Evolutionary conservation across 2,797 vertebrate genomes (phyloP).

Genomic region (Acridotheres tristis): DNA sequence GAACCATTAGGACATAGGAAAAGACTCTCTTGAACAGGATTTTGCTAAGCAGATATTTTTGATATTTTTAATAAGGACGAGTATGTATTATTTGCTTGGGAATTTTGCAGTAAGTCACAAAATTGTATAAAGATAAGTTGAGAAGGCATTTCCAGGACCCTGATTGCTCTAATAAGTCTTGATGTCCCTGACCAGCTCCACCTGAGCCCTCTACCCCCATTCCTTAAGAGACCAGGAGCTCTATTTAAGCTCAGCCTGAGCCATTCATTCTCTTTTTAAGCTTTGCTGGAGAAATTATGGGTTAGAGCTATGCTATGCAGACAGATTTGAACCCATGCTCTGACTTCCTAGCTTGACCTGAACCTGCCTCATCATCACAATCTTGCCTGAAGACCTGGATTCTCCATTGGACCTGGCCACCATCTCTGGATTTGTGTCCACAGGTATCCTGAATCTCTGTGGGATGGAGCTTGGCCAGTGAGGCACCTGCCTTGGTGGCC

Average conservation of each 20-base stretch:
- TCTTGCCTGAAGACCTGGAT: not conserved
- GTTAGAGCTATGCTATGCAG: accelerated
- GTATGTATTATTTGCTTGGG: not conserved
- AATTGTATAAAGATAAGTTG: not conserved
- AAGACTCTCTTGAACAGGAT: not conserved
- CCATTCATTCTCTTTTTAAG: accelerated
- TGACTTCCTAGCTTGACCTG: not conserved
- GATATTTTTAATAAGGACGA: not conserved
- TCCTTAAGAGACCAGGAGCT: not conserved
- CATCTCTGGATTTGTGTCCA: not conserved
- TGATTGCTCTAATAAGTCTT: not conserved
- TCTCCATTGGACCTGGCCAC: not conserved
- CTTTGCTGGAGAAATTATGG: not conserved
- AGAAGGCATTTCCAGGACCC: not conserved
- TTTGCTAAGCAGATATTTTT: not conserved
- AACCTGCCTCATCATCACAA: not conserved
- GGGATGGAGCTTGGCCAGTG: not conserved
- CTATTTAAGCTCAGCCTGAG: not conserved
- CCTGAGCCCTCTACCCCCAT: not conserved
- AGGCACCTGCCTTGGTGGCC: not conserved
- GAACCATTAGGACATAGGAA: not conserved
- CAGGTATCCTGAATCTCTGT: not conserved
- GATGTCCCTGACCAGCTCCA: not conserved
- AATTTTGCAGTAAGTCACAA: not conserved
- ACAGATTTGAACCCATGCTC: accelerated